Percentiles rank a stretch among this genome's conserved stretches.
phyloP scores from a whole-genome alignment of 2,797 vertebrate genomes.

The Cichlasoma orientale region DNA sequence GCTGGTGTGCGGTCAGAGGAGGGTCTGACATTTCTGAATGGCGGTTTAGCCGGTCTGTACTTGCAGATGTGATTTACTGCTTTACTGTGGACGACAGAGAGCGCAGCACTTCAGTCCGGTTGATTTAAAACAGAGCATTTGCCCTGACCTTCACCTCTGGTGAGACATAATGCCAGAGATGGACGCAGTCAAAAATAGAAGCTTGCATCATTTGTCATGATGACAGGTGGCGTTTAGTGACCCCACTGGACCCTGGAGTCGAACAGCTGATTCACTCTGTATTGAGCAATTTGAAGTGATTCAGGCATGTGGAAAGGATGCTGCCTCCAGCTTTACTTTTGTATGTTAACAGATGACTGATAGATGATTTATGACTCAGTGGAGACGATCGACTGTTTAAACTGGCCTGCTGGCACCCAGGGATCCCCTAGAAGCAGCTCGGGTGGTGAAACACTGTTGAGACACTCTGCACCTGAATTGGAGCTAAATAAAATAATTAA shows the following conservation, averaged over 20 bases:
- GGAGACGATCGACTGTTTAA: neutral
- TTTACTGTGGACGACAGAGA: neutral
- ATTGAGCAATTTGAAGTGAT: neutral
- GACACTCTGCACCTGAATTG: neutral
- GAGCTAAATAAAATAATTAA: conserved; percentile 2
- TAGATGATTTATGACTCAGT: neutral
- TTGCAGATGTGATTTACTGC: neutral
- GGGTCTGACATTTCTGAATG: neutral
- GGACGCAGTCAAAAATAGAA: conserved; percentile 5
- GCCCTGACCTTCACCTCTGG: neutral
- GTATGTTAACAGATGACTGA: neutral
- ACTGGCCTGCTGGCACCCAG: neutral
- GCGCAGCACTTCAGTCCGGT: neutral
- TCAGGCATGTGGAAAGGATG: neutral
- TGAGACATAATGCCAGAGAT: conserved; percentile 7
- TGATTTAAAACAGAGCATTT: neutral
- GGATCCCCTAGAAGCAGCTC: neutral
- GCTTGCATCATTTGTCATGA: conserved; percentile 9
- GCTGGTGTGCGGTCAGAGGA: neutral
- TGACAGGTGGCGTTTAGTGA: conserved; percentile 11
- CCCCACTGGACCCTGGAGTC: conserved; percentile 12
- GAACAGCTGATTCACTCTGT: conserved; percentile 8
- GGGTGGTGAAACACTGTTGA: neutral
- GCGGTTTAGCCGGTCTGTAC: neutral
- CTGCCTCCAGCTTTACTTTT: neutral